phyloP scores from a whole-genome alignment of 2,797 vertebrate species.

The Notoglanidium macrostoma region DNA sequence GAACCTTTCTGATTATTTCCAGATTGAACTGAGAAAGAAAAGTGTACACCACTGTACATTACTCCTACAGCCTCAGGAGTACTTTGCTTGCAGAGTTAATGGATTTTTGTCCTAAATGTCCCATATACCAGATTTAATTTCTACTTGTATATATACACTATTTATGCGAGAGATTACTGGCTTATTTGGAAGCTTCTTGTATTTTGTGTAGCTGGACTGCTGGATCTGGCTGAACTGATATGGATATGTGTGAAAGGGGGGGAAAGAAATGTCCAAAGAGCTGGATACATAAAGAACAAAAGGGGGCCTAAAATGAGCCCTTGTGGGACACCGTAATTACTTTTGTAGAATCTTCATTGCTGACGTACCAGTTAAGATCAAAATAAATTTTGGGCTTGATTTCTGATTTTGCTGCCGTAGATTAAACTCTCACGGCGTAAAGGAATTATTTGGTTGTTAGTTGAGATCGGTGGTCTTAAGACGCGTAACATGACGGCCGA shows the following conservation, averaged over 20 bases:
- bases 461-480: neutral
- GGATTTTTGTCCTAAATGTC: neutral
- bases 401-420: neutral
- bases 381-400: neutral
- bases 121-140: neutral
- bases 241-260: neutral
- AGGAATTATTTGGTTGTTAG: neutral
- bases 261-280: too few species aligned
- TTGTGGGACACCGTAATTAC: neutral
- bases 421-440: neutral
- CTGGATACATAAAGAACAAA: neutral
- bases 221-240: neutral
- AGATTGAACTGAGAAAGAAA: neutral
- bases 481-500: neutral
- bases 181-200: neutral
- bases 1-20: neutral
- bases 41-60: neutral
- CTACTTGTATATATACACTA: neutral
- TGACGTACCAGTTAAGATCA: neutral
- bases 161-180: neutral
- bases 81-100: neutral
- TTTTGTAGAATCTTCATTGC: neutral
- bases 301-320: neutral
- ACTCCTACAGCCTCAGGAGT: neutral
- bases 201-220: neutral